Evolutionary conservation across 2,888 invertebrate species (phyloP), one percentile per base, ranked within the genome.

Genomic region (Thymelicus acteon): DNA sequence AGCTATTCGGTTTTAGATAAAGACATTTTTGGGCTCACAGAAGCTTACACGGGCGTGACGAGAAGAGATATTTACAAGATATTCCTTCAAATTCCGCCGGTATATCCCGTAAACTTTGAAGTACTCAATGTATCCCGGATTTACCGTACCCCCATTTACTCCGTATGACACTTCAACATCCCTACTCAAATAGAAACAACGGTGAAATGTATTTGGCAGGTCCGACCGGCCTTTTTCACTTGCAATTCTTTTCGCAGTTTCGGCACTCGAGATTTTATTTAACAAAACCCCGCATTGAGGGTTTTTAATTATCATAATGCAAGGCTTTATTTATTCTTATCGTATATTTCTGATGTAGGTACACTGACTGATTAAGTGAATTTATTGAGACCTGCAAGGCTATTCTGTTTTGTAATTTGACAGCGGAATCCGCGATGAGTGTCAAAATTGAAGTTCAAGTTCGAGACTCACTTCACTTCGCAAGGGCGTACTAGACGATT

Each of bases 161-260:
- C 82, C 81, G 74, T 87, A 87, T 84, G 87, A 86, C 86, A 88
- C 86, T 87, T 85, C 83, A 85, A 87, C 83, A 82, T 84, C 85
- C 88, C 85, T 87, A 78, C 79, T 88, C 85, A 88, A 86, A 87
- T 85, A 82, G 85, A 86, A 87, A 88, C 88, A 87, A 87, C 84
- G 78, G 74, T 80, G 58, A 60, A 84, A 83, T 85, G 81, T 82
- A 80, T 81, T 78, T 82, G 84, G 83, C 84, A 82, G 79, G 76
- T 73, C 74, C 67, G 72, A 63, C 66, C 65, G 63, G 72, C 73
- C 75, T 74, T 75, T 78, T 75, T 78, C 74, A 67, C 67, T 67
- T 67, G 60, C 19, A 49, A 67, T 67, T 67, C 67, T 67, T 67
- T 60, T 49, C n/a, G 47, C 66, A 49, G 48, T 49, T 60, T 19